A percentile compares a stretch with the other conserved stretches of the same genome.
Conservation (phyloP, 2,888 invertebrate species). For the Silvanus unidentatus region DNA sequence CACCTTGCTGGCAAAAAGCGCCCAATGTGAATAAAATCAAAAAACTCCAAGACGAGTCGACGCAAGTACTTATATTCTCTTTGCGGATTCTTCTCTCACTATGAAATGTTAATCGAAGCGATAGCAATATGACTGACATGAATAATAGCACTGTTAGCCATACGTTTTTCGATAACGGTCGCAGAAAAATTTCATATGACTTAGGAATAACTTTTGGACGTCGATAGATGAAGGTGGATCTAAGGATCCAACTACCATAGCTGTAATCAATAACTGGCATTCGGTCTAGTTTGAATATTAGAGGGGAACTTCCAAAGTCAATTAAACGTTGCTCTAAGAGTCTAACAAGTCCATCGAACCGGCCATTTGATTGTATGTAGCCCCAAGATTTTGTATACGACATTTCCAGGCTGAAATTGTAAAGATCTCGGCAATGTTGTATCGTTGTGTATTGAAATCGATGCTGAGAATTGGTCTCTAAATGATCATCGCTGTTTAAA, state of each 20-base stretch:
- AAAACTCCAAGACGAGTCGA: constrained; percentile 47
- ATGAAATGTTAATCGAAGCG: constrained; percentile 29
- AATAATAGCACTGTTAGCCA: constrained; percentile 49
- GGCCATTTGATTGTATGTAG: constrained; percentile 53
- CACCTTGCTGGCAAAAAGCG: constrained; percentile 40
- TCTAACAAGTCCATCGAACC: constrained; percentile 61
- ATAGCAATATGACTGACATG: constrained; percentile 26
- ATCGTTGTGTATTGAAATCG: constrained; percentile 58
- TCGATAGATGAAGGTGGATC: constrained; percentile 60
- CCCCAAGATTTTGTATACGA: constrained; percentile 58
- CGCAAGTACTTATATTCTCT: constrained; percentile 7
- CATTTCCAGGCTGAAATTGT: constrained; percentile 52
- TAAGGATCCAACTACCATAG: constrained; percentile 57
- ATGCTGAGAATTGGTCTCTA: constrained; percentile 57
- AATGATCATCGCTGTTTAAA: constrained; percentile 48
- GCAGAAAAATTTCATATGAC: constrained; percentile 57
- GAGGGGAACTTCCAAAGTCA: constrained; percentile 63
- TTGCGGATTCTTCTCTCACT: constrained; percentile 21
- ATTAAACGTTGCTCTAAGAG: constrained; percentile 49
- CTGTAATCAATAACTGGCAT: constrained; percentile 45
- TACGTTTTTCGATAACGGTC: constrained; percentile 54
- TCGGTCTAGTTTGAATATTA: constrained; percentile 60
- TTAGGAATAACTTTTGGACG: constrained; percentile 58
- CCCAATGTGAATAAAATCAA: constrained; percentile 45
- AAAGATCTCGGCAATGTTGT: constrained; percentile 57